Evolutionary conservation across 1,140 invertebrate genomes (phyloP), one percentile per base, ranked within the genome.

Genomic region (Bombus waltoni): DNA sequence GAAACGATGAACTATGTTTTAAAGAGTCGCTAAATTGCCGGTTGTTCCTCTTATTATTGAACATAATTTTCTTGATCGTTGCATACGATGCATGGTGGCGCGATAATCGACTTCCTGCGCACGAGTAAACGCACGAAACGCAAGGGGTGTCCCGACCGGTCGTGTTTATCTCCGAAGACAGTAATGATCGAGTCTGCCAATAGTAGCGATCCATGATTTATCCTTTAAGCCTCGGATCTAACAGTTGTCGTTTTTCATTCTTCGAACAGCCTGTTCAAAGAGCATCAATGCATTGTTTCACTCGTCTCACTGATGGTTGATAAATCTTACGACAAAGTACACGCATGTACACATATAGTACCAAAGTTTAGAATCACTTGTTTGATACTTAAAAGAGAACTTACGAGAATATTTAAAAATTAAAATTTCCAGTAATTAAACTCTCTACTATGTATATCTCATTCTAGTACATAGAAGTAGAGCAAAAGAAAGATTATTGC

Each of bases 21-120:
- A 75, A 75, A 82, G 53, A 75, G 53, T n/a, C 53, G 15, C 18
- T 71, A 65, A 77, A 77, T 77, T 32, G 32, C 40, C 18, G 71
- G n/a, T 65, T 57, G 40, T 77, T 53, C 73, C 35, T 83, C 81
- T 65, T 75, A n/a, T 77, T 77, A 83, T 77, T 77, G 73, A 77
- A 70, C 59, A 77, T 76, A 66, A 83, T 83, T 77, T 83, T 83
- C 81, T 83, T 77, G 59, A 83, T 77, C 25, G 28, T 62, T 65
- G 62, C 44, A 72, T 40, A 22, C 47, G 77, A 57, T 80, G 76
- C 40, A 77, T 59, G 77, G 76, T 70, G 83, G 75, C 77, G 83
- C 77, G 83, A 85, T 85, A 85, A 85, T 85, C 83, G 68, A 85
- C 77, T 85, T 85, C 83, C 83, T 85, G 83, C 83, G 77, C n/a